Conservation (phyloP, 2,797 vertebrate species). For the Amblyopsis hoosieri region DNA sequence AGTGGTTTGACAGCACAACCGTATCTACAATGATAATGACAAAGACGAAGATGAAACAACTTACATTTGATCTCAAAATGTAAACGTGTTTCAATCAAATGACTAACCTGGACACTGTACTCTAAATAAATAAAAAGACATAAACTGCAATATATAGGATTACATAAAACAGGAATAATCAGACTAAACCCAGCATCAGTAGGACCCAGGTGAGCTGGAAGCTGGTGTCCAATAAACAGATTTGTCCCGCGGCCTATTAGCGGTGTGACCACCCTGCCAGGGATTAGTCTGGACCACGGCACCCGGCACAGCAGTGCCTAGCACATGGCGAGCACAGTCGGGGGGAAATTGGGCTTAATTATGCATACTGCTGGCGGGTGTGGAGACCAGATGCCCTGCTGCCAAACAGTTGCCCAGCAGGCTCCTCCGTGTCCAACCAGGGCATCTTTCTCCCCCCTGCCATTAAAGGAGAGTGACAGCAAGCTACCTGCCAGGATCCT, state of each 20-base stretch:
- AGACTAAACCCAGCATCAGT: constrained; percentile 18
- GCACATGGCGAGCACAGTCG: constrained; percentile 53
- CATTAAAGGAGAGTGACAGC: constrained; percentile 17
- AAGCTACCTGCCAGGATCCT: constrained; percentile 31
- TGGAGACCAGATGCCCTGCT: constrained; percentile 51
- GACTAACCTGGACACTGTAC: no score
- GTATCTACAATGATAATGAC: no score
- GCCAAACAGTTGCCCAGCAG: constrained; percentile 36
- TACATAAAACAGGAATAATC: no score
- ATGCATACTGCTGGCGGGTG: constrained; percentile 48
- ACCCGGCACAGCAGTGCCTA: constrained; percentile 57
- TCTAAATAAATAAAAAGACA: no score
- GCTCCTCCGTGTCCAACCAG: constrained; percentile 13
- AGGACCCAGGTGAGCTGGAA: constrained; percentile 57
- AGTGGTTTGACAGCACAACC: no score
- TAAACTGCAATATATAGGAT: no score
- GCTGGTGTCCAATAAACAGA: constrained; percentile 60
- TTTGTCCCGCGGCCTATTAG: constrained; percentile 65
- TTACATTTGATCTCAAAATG: no score
- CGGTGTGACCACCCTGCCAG: constrained; percentile 49
- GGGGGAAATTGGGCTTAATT: constrained; percentile 61
- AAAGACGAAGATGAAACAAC: no score
- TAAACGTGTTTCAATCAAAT: no score
- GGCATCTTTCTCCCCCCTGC: constrained; percentile 28
- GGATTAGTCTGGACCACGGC: constrained; percentile 59